A percentile compares a stretch with the other conserved stretches of the same genome.
These are phyloP conservation scores for Drosophila ustulata DNA, from an alignment of 2,888 invertebrate species.

Conservation along the genomic window DNA sequence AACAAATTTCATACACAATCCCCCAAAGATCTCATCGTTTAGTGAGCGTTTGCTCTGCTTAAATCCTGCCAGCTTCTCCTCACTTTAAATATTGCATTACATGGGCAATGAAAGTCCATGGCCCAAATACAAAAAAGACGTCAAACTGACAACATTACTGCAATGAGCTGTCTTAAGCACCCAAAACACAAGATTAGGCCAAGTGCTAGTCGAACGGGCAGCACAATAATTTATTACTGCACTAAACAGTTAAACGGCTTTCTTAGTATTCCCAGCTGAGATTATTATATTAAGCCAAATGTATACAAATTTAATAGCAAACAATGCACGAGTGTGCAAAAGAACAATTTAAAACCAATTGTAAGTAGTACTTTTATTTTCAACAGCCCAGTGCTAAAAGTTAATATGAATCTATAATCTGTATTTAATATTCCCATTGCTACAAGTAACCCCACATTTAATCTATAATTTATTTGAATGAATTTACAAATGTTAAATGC, in stretches of 20 bases:
- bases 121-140: not conserved
- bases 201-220: not conserved
- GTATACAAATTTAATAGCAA: too few species aligned
- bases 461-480: too few species aligned
- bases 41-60: not conserved
- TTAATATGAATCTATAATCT: too few species aligned
- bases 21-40: not conserved
- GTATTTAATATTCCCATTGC: too few species aligned
- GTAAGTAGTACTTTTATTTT: too few species aligned
- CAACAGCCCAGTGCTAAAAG: too few species aligned
- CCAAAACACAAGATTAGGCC: not conserved
- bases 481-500: too few species aligned
- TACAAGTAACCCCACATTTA: too few species aligned
- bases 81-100: conserved; percentile 8
- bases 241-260: not conserved
- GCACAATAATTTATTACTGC: not conserved
- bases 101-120: not conserved
- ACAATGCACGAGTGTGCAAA: too few species aligned
- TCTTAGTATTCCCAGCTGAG: not conserved
- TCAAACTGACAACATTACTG: not conserved
- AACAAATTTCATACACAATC: conserved; percentile 18
- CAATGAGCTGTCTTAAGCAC: not conserved
- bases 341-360: too few species aligned
- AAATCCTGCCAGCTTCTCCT: not conserved
- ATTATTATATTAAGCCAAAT: not conserved